Evolutionary conservation across 1,140 invertebrate species (phyloP).

Genomic region (Penaeus indicus): DNA sequence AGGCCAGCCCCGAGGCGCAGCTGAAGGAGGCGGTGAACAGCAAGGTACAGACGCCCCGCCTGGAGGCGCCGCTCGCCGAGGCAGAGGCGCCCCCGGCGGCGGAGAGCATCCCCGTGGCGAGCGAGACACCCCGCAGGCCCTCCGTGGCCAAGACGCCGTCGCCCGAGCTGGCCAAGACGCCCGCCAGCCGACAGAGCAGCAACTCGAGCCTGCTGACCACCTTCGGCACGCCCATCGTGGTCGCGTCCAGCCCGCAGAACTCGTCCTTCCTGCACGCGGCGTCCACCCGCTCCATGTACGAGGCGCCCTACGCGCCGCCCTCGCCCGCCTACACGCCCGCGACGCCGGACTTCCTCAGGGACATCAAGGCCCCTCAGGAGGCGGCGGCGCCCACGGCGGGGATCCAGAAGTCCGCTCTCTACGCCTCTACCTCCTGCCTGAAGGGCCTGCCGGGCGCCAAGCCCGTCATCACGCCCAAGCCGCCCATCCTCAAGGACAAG

Average conservation of each 20-base stretch:
- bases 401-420: conserved; percentile 62
- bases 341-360: conserved; percentile 55
- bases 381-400: conserved; percentile 55
- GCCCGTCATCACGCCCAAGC: conserved; percentile 65
- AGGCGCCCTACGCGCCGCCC: conserved; percentile 45
- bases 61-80: neutral
- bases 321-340: conserved; percentile 35
- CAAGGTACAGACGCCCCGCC: neutral
- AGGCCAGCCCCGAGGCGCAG: no score
- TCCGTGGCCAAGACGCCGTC: no score
- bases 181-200: conserved; percentile 51
- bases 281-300: conserved; percentile 28
- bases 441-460: conserved; percentile 54
- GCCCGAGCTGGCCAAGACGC: conserved; percentile 17
- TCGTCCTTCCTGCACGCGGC: conserved; percentile 52
- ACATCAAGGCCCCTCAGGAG: conserved; percentile 51
- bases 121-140: no score
- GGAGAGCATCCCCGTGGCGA: neutral
- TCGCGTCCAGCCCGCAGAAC: conserved; percentile 25
- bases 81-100: neutral
- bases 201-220: conserved; percentile 43
- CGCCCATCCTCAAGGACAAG: conserved; percentile 66
- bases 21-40: neutral
- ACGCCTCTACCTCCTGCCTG: conserved; percentile 56
- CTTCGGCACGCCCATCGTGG: conserved; percentile 55